Evolutionary conservation across 2,113 vertebrate genomes (phyloP).

Genomic region (Elanus axillaris): DNA sequence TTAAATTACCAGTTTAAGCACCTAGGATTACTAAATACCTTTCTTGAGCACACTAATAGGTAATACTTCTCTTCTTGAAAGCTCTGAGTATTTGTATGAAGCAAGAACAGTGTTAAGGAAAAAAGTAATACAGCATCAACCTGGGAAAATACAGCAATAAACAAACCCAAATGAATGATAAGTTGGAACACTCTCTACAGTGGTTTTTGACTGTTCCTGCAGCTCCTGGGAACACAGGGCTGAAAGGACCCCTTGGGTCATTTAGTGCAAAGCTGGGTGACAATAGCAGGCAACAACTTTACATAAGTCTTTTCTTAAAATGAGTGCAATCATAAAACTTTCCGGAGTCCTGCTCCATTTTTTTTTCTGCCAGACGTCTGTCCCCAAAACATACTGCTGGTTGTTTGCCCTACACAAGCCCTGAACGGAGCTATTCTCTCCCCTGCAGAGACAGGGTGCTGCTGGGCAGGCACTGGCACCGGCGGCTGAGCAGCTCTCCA

Average conservation of each 20-base stretch:
- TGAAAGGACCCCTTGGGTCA: neutral
- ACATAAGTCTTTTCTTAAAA: neutral
- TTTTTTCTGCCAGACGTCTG: neutral
- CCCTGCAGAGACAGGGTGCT: neutral
- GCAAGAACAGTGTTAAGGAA: neutral
- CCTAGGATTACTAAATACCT: conserved; percentile 48
- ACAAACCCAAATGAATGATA: neutral
- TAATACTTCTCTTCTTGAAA: conserved; percentile 31
- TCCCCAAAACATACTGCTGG: neutral
- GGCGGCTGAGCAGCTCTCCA: fast-evolving
- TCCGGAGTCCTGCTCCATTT: neutral
- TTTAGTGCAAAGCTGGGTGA: neutral
- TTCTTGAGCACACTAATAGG: conserved; percentile 21
- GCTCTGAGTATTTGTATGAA: neutral
- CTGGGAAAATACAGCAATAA: neutral
- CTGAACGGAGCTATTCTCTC: neutral
- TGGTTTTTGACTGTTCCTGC: neutral
- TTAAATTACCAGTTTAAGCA: conserved; percentile 30
- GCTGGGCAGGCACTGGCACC: fast-evolving
- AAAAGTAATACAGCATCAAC: neutral
- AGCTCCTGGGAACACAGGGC: neutral
- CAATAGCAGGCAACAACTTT: neutral
- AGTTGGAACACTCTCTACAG: neutral
- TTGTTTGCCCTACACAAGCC: neutral
- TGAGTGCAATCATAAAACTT: fast-evolving